A percentile compares a stretch with the other conserved stretches of the same genome.
Evolutionary conservation across 1,140 invertebrate genomes (phyloP).

Genomic region (Drosophila leontia): DNA sequence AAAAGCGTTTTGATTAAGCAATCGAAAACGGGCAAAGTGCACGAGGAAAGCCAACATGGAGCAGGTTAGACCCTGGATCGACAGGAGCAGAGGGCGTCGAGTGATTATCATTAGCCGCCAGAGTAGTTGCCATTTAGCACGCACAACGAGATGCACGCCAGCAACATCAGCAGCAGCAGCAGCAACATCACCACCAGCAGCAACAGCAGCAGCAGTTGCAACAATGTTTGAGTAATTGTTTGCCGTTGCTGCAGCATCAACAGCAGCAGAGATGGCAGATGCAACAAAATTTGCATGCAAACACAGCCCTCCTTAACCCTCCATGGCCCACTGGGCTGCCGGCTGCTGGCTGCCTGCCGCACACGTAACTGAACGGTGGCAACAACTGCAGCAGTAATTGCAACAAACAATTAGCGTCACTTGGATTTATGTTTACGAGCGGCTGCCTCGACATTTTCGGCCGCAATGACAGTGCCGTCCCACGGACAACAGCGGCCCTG

Average conservation of each 20-base stretch:
- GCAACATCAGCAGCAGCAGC: conserved; percentile 25
- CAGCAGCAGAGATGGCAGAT: conserved; percentile 55
- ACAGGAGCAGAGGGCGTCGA: conserved; percentile 47
- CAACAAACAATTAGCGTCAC: conserved; percentile 83
- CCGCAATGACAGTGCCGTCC: conserved; percentile 36
- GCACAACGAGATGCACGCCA: conserved; percentile 61
- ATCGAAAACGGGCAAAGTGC: conserved; percentile 24
- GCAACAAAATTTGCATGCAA: conserved; percentile 78
- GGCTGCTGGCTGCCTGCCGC: conserved; percentile 29
- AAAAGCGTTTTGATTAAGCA: conserved; percentile 49
- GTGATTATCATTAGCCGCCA: conserved; percentile 79
- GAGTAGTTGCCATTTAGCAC: conserved; percentile 77
- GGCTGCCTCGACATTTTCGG: conserved; percentile 61
- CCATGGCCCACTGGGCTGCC: not conserved
- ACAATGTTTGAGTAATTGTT: conserved; percentile 83
- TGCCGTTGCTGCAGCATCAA: conserved; percentile 59
- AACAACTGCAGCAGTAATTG: conserved; percentile 77
- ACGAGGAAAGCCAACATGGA: not conserved
- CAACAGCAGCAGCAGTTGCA: conserved; percentile 48
- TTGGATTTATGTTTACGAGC: conserved; percentile 80
- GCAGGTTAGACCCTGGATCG: conserved; percentile 24
- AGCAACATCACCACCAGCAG: conserved; percentile 36
- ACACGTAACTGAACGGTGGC: conserved; percentile 67
- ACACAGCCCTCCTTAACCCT: conserved; percentile 23
- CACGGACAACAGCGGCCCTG: not conserved